Evolutionary conservation across 1,140 invertebrate species (phyloP), one percentile per base, ranked within the genome.

Genomic region (Drosophila melanica): DNA sequence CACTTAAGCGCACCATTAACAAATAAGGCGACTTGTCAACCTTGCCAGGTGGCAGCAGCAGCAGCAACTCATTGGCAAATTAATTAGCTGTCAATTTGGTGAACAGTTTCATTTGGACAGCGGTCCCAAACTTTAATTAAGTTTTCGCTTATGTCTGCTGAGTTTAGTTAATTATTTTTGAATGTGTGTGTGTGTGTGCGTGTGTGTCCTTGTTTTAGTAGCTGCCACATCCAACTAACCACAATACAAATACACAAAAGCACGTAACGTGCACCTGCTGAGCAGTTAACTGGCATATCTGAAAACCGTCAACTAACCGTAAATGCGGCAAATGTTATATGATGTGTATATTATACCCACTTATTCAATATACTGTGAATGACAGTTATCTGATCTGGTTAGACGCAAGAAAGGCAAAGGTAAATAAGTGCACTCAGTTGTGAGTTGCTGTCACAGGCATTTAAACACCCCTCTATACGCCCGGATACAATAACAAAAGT

Each of bases 31-130:
- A 11, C 51, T 37, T 33, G 39, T 60, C 16, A 20, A 55, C 33
- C 23, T 42, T 58, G 55, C 14, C 55, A 58, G 55, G 55, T 70
- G 55, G 35, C 47, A 42, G 53, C 41, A 33, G n/a, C 41, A 53
- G 30, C 50, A 57, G 74, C 50, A 57, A 68, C 74, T 81, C 68
- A 81, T 81, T 81, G 79, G 75, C 79, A 81, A 81, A 81, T 81
- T 81, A 81, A 82, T 81, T 81, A 82, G 79, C 79, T 81, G 79
- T 82, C 79, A 81, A 81, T 81, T 81, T 68, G 45, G 39, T 57
- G 47, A 77, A 81, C 81, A 77, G 62, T 81, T 81, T 81, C 30
- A 55, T 58, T 44, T 45, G 44, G 35, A 18, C 47, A 27, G n/a
- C 47, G 33, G 60, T 35, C 18, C 66, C 50, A 23, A 81, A 81